Conservation (phyloP, 2,113 vertebrate species). For the Platycercus adscitus region DNA sequence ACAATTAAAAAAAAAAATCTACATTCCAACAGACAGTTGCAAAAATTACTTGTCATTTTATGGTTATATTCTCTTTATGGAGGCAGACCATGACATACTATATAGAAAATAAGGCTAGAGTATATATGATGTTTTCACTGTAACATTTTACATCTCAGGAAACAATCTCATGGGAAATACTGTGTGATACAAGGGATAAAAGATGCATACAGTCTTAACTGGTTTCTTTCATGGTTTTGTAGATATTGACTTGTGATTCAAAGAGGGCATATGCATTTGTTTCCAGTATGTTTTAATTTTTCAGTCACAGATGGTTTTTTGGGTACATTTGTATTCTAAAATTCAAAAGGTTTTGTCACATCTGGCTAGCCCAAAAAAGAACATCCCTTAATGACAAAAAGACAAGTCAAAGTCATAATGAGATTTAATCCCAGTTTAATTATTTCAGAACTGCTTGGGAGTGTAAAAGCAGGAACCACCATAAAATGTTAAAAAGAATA, state of each 20-base stretch:
- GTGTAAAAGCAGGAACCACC: background rate
- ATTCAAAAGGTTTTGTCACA: background rate
- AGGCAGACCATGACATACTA: slow-evolving; percentile 42
- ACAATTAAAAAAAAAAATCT: background rate
- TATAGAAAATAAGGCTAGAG: slow-evolving; percentile 11
- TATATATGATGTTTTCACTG: background rate
- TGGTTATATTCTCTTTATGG: slow-evolving; percentile 40
- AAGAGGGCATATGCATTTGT: background rate
- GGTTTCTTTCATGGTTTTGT: slow-evolving; percentile 19
- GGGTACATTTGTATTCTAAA: slow-evolving; percentile 26
- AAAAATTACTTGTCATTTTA: slow-evolving; percentile 10
- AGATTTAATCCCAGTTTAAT: background rate
- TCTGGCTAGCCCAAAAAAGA: background rate
- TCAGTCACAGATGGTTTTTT: background rate
- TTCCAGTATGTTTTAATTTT: slow-evolving; percentile 40
- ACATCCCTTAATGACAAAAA: background rate
- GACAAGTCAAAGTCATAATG: background rate
- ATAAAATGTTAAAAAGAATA: background rate
- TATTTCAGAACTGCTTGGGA: background rate
- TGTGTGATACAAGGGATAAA: slow-evolving; percentile 5
- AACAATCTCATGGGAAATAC: slow-evolving; percentile 17
- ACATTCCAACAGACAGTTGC: background rate
- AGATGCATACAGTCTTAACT: slow-evolving; percentile 10
- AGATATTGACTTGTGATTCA: slow-evolving; percentile 23
- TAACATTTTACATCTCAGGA: slow-evolving; percentile 22